phyloP scores from a whole-genome alignment of 2,797 vertebrate species.

The Pseudochirops corinnae region DNA sequence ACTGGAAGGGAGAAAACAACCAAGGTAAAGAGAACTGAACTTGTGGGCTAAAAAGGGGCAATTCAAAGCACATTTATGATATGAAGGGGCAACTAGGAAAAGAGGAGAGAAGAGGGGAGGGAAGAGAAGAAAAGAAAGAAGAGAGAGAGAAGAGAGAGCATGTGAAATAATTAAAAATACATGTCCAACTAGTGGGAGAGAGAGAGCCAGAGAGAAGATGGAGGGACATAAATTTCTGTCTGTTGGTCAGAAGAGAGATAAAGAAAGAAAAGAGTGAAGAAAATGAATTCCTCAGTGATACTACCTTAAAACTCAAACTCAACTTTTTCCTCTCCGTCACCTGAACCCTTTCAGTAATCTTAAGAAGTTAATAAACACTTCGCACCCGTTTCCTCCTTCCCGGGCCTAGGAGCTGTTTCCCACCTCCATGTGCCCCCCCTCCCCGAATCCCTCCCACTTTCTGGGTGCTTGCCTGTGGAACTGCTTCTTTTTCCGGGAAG shows the following conservation, averaged over 20 bases:
- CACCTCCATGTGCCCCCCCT: neutral
- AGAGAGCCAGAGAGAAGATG: neutral
- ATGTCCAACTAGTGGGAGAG: neutral
- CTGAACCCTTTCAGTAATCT: neutral
- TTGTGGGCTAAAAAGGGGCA: slow-evolving; percentile 16
- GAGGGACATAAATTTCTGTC: slow-evolving; percentile 36
- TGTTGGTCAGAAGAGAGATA: neutral
- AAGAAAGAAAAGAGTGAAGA: neutral
- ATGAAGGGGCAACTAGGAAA: neutral
- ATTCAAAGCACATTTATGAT: neutral
- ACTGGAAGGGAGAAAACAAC: slow-evolving; percentile 48
- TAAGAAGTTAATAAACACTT: neutral
- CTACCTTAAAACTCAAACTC: slow-evolving; percentile 40
- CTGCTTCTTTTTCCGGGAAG: neutral
- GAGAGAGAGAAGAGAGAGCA: neutral
- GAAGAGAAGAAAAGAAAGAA: neutral
- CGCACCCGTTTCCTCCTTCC: neutral
- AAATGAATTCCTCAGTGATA: neutral
- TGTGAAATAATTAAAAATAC: neutral
- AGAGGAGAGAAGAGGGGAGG: neutral
- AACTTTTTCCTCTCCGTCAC: slow-evolving; percentile 4
- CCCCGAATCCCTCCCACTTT: neutral
- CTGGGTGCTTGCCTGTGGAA: neutral
- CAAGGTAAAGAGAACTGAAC: neutral
- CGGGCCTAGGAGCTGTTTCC: neutral